These are phyloP conservation scores for Podiceps cristatus DNA, from an alignment of 2,113 vertebrate species.

Conservation along the genomic window DNA sequence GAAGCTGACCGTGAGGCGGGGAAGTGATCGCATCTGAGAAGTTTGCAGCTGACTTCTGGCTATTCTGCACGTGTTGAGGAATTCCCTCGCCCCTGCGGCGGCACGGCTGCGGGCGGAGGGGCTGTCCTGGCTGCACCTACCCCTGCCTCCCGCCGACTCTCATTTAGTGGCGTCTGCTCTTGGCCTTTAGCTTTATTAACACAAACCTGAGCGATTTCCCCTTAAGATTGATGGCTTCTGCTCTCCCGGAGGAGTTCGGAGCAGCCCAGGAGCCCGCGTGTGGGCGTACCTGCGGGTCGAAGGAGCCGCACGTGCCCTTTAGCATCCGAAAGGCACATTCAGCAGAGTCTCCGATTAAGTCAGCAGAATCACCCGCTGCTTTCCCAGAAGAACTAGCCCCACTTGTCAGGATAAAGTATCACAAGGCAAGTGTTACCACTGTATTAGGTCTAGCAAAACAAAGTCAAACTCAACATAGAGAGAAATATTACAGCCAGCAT, in stretches of 20 bases:
- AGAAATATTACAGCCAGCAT: neutral
- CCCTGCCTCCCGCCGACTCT: neutral
- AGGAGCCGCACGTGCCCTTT: neutral
- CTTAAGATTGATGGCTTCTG: neutral
- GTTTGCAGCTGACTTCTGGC: accelerated
- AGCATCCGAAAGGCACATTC: accelerated
- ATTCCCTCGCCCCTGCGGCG: neutral
- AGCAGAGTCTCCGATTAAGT: neutral
- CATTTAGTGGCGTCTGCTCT: neutral
- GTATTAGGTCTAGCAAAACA: neutral
- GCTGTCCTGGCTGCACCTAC: accelerated
- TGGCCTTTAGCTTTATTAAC: neutral
- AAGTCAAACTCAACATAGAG: too few relatives aligned
- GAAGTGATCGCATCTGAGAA: accelerated
- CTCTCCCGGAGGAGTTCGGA: accelerated
- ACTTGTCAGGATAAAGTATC: neutral
- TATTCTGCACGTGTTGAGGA: accelerated
- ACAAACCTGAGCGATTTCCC: neutral
- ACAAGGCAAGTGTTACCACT: neutral
- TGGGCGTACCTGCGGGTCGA: neutral
- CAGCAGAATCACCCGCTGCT: neutral
- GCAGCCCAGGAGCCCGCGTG: neutral
- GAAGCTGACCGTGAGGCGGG: accelerated
- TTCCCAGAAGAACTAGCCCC: neutral
- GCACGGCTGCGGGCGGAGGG: neutral